Conservation (phyloP, 2,797 vertebrate genomes). For the Bufotes viridis region DNA sequence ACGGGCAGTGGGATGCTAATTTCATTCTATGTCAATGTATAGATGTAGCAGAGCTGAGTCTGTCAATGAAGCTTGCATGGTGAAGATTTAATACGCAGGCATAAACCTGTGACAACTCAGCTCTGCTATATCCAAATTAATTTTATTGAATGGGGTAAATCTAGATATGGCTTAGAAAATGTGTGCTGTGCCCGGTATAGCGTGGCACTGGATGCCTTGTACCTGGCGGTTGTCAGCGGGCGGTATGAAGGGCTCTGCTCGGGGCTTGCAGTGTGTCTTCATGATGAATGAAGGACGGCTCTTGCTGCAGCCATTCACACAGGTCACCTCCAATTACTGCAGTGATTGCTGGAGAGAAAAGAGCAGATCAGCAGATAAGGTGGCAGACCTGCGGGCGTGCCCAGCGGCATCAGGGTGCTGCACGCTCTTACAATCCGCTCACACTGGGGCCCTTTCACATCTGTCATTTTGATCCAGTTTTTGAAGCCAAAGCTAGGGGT, state of each 20-base stretch:
- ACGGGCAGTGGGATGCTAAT: too few species aligned
- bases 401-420: too few species aligned
- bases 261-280: neutral
- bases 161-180: neutral
- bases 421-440: too few species aligned
- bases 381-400: neutral
- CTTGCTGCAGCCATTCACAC: slow-evolving; percentile 21
- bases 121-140: neutral
- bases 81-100: neutral
- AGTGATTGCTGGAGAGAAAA: slow-evolving; percentile 10
- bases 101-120: neutral
- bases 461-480: too few species aligned
- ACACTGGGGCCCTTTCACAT: too few species aligned
- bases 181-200: neutral
- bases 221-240: neutral
- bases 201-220: too few species aligned
- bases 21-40: neutral
- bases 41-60: neutral
- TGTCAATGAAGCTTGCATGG: neutral
- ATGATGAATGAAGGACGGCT: neutral
- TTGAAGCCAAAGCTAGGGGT: too few species aligned
- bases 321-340: slow-evolving; percentile 30
- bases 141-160: neutral
- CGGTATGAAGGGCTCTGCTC: too few species aligned
- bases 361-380: slow-evolving; percentile 20